Evolutionary conservation across 2,888 invertebrate species (phyloP).

Genomic region (Leptinotarsa tumamoca): DNA sequence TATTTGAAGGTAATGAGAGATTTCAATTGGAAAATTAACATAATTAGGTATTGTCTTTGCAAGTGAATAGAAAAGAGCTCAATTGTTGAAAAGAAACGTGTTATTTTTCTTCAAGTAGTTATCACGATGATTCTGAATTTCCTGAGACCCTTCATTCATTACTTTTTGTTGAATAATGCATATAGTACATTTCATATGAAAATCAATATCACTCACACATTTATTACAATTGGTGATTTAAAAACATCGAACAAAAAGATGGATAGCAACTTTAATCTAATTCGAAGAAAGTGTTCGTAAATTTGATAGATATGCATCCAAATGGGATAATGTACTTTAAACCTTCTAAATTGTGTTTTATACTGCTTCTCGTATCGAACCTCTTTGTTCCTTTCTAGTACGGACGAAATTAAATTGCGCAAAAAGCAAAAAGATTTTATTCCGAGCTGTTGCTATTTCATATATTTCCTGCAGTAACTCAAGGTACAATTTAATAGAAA

Average conservation of each 20-base stretch:
- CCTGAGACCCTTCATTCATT: background rate
- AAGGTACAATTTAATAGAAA: constrained; percentile 15
- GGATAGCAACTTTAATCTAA: background rate
- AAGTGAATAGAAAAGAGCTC: too few species aligned
- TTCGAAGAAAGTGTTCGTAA: constrained; percentile 12
- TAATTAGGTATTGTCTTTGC: too few species aligned
- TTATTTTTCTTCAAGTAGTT: too few species aligned
- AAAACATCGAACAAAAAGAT: background rate
- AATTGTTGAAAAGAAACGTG: too few species aligned
- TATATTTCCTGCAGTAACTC: constrained; percentile 15
- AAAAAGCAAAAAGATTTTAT: constrained; percentile 19
- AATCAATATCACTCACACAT: background rate
- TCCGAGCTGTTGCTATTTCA: constrained; percentile 8
- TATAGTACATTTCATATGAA: background rate
- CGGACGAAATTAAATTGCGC: constrained; percentile 25
- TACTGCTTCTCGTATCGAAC: background rate
- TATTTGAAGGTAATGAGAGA: too few species aligned
- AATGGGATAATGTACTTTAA: constrained; percentile 11
- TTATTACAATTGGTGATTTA: background rate
- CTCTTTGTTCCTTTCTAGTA: background rate
- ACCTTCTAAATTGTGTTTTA: constrained; percentile 13
- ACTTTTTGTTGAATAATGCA: background rate
- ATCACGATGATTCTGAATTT: too few species aligned
- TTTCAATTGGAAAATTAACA: too few species aligned
- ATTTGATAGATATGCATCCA: constrained; percentile 6